These are phyloP conservation scores for Oscheius sp. DNA, from an alignment of 2,888 invertebrate genomes.

Conservation along the genomic window DNA sequence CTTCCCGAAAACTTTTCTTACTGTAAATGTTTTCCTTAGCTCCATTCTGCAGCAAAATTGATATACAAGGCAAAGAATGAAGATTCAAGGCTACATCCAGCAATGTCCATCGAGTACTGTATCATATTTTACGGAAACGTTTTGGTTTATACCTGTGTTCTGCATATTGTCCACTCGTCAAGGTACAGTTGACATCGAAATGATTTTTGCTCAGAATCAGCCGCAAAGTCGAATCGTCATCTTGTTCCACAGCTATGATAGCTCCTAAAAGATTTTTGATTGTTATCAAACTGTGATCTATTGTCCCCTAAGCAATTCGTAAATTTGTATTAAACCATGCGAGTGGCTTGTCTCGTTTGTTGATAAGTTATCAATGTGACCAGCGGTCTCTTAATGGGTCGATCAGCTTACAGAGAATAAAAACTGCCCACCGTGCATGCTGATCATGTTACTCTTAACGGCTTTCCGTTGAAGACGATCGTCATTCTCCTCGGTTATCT, in stretches of 20 bases:
- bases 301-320: neutral
- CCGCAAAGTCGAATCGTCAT: constrained; percentile 89
- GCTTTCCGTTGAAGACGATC: constrained; percentile 55
- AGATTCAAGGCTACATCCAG: constrained; percentile 92
- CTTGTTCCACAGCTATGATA: constrained; percentile 94
- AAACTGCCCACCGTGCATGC: constrained; percentile 50
- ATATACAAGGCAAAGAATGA: constrained; percentile 87
- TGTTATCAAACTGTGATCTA: neutral
- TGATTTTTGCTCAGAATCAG: constrained; percentile 91
- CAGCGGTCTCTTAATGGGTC: constrained; percentile 2
- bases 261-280: constrained; percentile 55
- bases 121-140: constrained; percentile 1
- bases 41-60: constrained; percentile 84
- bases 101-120: constrained; percentile 80
- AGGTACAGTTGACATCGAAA: constrained; percentile 87
- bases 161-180: constrained; percentile 34
- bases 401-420: constrained; percentile 6
- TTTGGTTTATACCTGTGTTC: constrained; percentile 76
- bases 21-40: constrained; percentile 76
- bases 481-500: constrained; percentile 48
- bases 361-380: constrained; percentile 18
- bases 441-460: constrained; percentile 65
- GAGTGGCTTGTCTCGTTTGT: neutral
- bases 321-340: neutral
- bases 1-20: constrained; percentile 55